These are phyloP conservation scores for Dascyllus trimaculatus DNA, from an alignment of 2,113 vertebrate genomes.

Conservation along the genomic window DNA sequence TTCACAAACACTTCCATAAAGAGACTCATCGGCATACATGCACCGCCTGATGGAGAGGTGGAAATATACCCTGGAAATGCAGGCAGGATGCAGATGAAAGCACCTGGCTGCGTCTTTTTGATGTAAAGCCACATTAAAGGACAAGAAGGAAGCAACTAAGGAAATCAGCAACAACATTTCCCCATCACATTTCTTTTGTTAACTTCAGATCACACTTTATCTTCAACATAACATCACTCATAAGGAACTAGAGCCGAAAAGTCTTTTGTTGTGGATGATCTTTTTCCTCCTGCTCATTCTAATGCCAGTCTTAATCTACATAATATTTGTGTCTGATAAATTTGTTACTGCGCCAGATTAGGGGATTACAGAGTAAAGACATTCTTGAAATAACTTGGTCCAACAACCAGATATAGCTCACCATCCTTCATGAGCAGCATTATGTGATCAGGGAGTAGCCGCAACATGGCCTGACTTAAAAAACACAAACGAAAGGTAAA, in stretches of 20 bases:
- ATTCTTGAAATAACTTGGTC: too few relatives aligned
- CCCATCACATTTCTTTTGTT: constrained; percentile 1
- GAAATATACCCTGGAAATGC: constrained; percentile 42
- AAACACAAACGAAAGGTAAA: too few relatives aligned
- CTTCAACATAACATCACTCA: not conserved
- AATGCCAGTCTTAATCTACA: not conserved
- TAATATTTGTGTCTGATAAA: too few relatives aligned
- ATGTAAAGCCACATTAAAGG: constrained; percentile 31
- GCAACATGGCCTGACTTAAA: too few relatives aligned
- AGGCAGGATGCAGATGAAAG: constrained; percentile 54
- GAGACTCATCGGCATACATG: constrained; percentile 48
- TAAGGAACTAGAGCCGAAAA: not conserved
- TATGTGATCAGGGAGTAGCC: too few relatives aligned
- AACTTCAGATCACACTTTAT: constrained; percentile 7
- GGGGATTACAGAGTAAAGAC: too few relatives aligned
- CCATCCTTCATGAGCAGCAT: too few relatives aligned
- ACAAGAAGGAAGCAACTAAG: constrained; percentile 15
- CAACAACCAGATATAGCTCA: too few relatives aligned
- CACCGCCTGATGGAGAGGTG: constrained; percentile 53
- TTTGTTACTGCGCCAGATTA: too few relatives aligned
- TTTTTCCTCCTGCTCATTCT: not conserved
- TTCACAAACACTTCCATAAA: constrained; percentile 66
- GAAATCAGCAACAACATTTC: constrained; percentile 21
- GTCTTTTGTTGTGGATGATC: not conserved
- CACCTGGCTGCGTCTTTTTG: constrained; percentile 5